Evolutionary conservation across 2,888 invertebrate genomes (phyloP).

Genomic region (Eudemis profundana): DNA sequence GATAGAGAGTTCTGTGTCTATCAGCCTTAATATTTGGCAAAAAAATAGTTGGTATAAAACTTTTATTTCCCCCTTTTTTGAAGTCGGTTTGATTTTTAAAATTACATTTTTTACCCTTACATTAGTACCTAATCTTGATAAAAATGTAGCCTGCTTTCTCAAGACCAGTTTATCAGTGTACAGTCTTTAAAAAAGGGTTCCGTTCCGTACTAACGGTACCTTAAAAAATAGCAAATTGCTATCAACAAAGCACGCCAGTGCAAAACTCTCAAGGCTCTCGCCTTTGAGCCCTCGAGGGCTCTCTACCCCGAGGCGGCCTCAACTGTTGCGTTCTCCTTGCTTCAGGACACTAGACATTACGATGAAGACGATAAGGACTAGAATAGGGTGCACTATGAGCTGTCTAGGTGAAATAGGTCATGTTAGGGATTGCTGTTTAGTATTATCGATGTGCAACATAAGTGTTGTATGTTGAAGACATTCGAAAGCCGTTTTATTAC

Average conservation of each 20-base stretch:
- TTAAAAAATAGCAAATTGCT: slow-evolving; percentile 29
- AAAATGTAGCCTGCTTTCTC: too few species aligned
- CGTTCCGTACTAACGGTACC: not conserved
- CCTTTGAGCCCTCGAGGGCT: slow-evolving; percentile 27
- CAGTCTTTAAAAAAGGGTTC: not conserved
- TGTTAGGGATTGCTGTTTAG: slow-evolving; percentile 5
- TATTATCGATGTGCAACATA: slow-evolving; percentile 3
- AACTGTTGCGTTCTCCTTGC: slow-evolving; percentile 33
- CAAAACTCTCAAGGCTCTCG: slow-evolving; percentile 13
- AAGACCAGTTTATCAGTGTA: too few species aligned
- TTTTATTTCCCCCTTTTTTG: too few species aligned
- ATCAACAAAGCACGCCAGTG: slow-evolving; percentile 35
- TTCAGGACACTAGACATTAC: not conserved
- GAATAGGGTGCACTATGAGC: not conserved
- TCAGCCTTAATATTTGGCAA: too few species aligned
- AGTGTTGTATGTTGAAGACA: too few species aligned
- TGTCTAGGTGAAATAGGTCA: slow-evolving; percentile 23
- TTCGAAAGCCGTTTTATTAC: too few species aligned
- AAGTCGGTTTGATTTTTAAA: too few species aligned
- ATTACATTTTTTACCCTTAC: too few species aligned
- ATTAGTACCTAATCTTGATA: too few species aligned
- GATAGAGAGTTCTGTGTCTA: too few species aligned
- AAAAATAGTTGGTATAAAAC: too few species aligned
- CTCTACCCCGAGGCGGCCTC: slow-evolving; percentile 18
- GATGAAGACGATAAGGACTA: not conserved